These are phyloP conservation scores for Rousettus madagascariensis DNA, from an alignment of 2,797 vertebrate species.

Conservation along the genomic window DNA sequence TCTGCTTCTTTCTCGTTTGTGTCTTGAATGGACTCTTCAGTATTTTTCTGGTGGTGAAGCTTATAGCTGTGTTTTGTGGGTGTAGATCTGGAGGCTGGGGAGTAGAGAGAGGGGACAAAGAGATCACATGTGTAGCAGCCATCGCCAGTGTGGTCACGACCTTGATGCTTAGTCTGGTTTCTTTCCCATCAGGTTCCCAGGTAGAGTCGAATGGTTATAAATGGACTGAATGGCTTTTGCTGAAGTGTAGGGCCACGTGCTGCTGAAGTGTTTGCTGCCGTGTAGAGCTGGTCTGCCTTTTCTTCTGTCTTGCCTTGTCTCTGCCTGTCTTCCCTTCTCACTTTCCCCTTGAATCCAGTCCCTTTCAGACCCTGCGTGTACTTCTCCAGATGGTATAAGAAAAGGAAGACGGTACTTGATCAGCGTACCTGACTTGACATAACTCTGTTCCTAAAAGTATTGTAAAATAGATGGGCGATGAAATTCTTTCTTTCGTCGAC, in stretches of 20 bases:
- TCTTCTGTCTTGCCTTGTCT: neutral
- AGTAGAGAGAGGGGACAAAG: rapidly evolving
- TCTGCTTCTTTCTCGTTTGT: neutral
- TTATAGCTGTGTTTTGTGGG: neutral
- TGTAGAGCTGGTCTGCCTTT: neutral
- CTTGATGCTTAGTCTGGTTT: neutral
- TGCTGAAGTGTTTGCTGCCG: neutral
- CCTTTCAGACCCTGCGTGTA: neutral
- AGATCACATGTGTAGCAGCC: neutral
- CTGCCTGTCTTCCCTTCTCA: neutral
- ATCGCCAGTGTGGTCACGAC: rapidly evolving
- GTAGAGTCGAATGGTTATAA: rapidly evolving
- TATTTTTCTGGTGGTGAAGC: neutral
- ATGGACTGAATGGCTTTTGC: neutral
- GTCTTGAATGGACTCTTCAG: neutral
- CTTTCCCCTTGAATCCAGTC: neutral
- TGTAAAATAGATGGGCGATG: neutral
- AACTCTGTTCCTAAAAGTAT: neutral
- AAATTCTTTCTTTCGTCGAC: neutral
- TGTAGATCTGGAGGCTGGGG: neutral
- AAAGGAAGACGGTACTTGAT: neutral
- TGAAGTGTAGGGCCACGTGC: neutral
- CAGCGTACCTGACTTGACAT: neutral
- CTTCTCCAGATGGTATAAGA: neutral
- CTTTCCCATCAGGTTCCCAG: neutral